These are phyloP conservation scores for Deladenus siricidicola DNA, from an alignment of 2,888 invertebrate species.

Conservation along the genomic window DNA sequence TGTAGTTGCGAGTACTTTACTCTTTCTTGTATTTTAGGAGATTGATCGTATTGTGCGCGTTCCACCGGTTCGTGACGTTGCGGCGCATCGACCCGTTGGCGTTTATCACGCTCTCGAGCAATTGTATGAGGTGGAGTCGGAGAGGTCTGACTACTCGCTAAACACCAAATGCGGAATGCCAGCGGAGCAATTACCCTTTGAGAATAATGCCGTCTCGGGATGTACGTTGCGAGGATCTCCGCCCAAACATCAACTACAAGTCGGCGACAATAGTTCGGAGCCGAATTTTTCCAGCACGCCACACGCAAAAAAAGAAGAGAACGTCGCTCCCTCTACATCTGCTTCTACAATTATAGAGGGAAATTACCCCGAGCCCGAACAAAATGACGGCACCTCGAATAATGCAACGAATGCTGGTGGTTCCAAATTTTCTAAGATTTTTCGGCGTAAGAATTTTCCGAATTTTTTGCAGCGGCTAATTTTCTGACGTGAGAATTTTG, in stretches of 20 bases:
- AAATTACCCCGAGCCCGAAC: neutral
- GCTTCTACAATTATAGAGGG: neutral
- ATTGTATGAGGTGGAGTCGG: conserved; percentile 9
- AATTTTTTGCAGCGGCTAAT: neutral
- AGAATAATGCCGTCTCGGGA: neutral
- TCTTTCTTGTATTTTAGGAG: conserved; percentile 3
- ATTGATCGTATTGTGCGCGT: conserved; percentile 8
- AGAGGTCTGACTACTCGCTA: neutral
- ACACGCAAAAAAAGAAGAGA: neutral
- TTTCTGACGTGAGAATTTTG: too few relatives aligned
- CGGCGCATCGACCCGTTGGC: conserved; percentile 13
- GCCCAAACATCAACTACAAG: neutral
- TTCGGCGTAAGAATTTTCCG: conserved; percentile 1
- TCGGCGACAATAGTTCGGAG: neutral
- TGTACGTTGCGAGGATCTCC: too few relatives aligned
- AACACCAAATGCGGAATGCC: neutral
- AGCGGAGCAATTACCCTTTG: neutral
- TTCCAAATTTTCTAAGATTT: neutral
- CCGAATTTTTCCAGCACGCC: neutral
- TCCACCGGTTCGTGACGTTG: conserved; percentile 4
- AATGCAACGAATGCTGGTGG: too few relatives aligned
- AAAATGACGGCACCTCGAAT: neutral
- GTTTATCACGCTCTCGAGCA: conserved; percentile 16
- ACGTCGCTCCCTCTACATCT: neutral
- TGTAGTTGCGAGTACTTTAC: too few relatives aligned